Base-by-base conservation (phyloP, 2,888 invertebrate species). In the Sphecodes monilicornis region DNA sequence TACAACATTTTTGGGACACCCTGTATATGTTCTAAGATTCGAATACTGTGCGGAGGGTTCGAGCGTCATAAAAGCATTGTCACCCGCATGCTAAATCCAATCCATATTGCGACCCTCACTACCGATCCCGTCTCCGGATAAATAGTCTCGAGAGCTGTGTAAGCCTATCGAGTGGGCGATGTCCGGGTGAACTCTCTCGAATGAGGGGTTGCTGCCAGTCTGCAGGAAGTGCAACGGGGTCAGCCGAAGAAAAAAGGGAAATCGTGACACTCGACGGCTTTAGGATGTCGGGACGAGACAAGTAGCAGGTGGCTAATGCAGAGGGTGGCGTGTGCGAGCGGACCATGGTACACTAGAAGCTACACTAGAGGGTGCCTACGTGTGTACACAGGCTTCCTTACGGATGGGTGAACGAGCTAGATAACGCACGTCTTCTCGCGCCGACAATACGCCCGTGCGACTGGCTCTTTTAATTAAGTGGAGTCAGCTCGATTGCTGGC, bases 261-360 rank as follows among this genome's bases (percentile, higher is more conserved):
- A 79, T 78, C 74, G 78, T 46, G 79, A 76, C 76, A 72, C 69
- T 86, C 46, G 75, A 80, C 77, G 66, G 84, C 71, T 71, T 75
- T 72, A 72, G 50, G 74, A 68, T 74, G 76, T 80, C 78, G 84
- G 81, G 89, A 87, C 85, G 90, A 91, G 91, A 92, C 91, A 89
- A 91, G 92, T 91, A 92, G 92, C 91, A 93, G 92, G 91, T 92
- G 93, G 91, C 90, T 92, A 93, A 92, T 93, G 90, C 88, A 76
- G n/a, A 88, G 88, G 90, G 90, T 81, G 85, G 88, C 78, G 81
- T 80, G 75, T 26, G 54, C 54, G 72, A 76, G 82, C 71, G 54
- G 82, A 66, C 80, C n/a, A 11, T 68, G 84, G 84, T 80, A 88
- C 77, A 86, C 82, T 86, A 85, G 26, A 43, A 73, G n/a, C 54